Base-by-base conservation (phyloP, 2,113 vertebrate species). In the Synodontis membranacea region DNA sequence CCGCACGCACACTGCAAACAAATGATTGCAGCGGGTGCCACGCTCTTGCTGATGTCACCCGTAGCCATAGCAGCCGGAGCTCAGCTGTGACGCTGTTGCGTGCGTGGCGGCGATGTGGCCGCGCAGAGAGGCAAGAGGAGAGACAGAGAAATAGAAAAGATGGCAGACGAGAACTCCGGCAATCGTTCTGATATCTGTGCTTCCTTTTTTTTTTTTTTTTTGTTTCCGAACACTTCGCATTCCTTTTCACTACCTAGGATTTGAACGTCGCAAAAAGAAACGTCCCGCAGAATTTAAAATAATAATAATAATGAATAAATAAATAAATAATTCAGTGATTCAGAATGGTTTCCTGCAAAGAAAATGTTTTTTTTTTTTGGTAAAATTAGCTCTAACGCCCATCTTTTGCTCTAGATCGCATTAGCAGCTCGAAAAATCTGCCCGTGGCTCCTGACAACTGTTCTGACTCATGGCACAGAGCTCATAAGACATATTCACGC, bases 11-110 rank as follows among this genome's bases (percentile, higher is more conserved):
- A 34, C 88, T 76, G 90, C 90, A 92, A 94, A 92, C 89, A 90
- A 92, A 93, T 90, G 91, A 93, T 88, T 93, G 85, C 89, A 90
- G 91, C 83, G 79, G 89, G 90, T 84, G 92, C 92, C 93, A 92
- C 87, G 88, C 86, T 91, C 89, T 84, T 79, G 89, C 88, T 94
- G 94, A 95, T 94, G 94, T 96, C 95, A 95, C 85, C 1, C 62
- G 95, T 95, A 94, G 91, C 96, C 93, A 92, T 91, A 93, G 94
- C 89, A 92, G 92, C 94, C 88, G 34, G 80, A 87, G 89, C 89
- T 92, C 90, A 90, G 86, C 89, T 92, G 92, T 94, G 93, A 94
- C 88, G 89, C 91, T 83, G 91, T 87, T 87, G 79, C 1, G 14
- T 15, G 56, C 58, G 83, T 75, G 54, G 75, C 37, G 74, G n/a